Base-by-base conservation (phyloP, 2,113 vertebrate genomes). In the Perccottus glenii region DNA sequence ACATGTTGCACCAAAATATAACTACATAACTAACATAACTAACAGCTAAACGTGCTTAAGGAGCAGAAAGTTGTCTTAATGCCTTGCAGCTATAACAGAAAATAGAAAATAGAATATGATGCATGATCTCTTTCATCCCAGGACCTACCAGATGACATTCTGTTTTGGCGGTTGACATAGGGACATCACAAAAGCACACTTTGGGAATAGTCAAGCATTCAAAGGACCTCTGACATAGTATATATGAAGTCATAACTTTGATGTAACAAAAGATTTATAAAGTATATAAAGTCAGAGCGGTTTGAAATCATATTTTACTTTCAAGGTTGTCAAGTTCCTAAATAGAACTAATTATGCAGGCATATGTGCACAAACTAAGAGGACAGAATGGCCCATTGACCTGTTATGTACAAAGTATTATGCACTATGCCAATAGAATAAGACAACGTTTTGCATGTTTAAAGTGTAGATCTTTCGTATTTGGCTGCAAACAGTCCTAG, bases 1-100 rank as follows among this genome's bases (percentile, higher is more conserved):
- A 86, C 73, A 78, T 67, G 73, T 32, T 62, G 11, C 52, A 67
- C 55, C 52, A 5, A 67, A 60, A 81, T 73, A 80, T 63, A 80
- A n/a, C n/a, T n/a, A n/a, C n/a, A n/a, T n/a, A n/a, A n/a, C n/a
- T n/a, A n/a, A n/a, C n/a, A n/a, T n/a, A n/a, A n/a, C n/a, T n/a
- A n/a, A 73, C 40, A 16, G 47, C 49, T 65, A 45, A 11, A 74
- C 63, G 44, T 57, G 65, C 77, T 79, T 79, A 19, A 65, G 57
- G 43, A 64, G 47, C 53, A 58, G 73, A 69, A 74, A 75, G 67
- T 77, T 76, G 73, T 78, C 74, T 60, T 57, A 14, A 38, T 65
- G 46, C 58, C 72, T 82, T 61, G 36, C 42, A 71, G 73, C 48
- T 2, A 70, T 38, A 11, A 16, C 73, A 8, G 42, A 16, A 67